phyloP scores from a whole-genome alignment of 1,140 invertebrate species.

The silkworm (Bombyx mori) region DNA sequence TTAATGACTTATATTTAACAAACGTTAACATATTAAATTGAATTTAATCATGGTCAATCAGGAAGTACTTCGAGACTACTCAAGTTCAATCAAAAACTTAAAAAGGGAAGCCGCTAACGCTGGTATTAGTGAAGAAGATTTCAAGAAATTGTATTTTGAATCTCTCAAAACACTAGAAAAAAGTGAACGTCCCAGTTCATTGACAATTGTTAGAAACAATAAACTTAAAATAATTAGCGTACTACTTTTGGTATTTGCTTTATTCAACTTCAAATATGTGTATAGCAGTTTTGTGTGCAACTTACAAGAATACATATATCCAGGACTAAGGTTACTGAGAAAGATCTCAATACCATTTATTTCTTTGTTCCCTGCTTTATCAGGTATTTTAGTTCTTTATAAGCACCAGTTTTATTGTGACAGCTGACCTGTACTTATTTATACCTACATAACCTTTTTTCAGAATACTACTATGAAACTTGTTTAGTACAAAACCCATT shows the following conservation, averaged over 20 bases:
- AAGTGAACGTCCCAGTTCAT: slow-evolving; percentile 7
- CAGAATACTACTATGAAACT: slow-evolving; percentile 84
- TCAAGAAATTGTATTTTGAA: slow-evolving; percentile 68
- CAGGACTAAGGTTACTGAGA: slow-evolving; percentile 74
- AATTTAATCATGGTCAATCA: not conserved
- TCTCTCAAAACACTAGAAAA: slow-evolving; percentile 58
- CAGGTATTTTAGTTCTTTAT: slow-evolving; percentile 58
- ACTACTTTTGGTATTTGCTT: slow-evolving; percentile 14
- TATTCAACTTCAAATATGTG: slow-evolving; percentile 58
- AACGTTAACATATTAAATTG: no score
- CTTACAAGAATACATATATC: slow-evolving; percentile 80
- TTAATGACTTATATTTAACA: no score
- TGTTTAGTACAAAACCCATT: slow-evolving; percentile 84
- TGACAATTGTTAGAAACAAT: slow-evolving; percentile 12
- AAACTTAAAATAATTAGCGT: slow-evolving; percentile 16
- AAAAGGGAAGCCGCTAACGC: slow-evolving; percentile 31
- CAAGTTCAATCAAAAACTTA: slow-evolving; percentile 33
- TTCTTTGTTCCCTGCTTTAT: slow-evolving; percentile 73
- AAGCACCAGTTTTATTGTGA: not conserved
- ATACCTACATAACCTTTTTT: slow-evolving; percentile 26
- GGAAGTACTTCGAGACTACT: slow-evolving; percentile 26
- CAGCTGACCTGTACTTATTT: no score
- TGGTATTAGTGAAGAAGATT: slow-evolving; percentile 68
- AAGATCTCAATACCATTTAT: slow-evolving; percentile 76
- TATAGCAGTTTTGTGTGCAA: slow-evolving; percentile 73